Evolutionary conservation across 2,113 vertebrate genomes (phyloP).

Genomic region (Phoxinus phoxinus): DNA sequence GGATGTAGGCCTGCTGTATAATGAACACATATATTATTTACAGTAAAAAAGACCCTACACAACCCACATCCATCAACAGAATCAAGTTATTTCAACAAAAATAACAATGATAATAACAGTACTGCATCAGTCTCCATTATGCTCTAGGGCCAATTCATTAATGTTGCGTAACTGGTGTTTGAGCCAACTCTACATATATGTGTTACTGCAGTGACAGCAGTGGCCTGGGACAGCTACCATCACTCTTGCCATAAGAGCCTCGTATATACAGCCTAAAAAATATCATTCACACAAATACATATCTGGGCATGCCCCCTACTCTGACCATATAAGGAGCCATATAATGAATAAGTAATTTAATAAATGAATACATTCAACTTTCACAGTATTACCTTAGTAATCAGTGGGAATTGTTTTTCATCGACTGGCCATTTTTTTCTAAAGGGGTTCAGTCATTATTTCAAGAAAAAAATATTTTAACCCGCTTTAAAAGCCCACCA

Average conservation of each 20-base stretch:
- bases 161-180: slow-evolving; percentile 17
- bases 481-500: too few species aligned
- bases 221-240: slow-evolving; percentile 10
- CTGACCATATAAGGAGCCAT: neutral
- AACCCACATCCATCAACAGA: neutral
- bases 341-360: neutral
- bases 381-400: neutral
- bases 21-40: neutral
- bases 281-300: neutral
- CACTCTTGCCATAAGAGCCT: neutral
- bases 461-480: too few species aligned
- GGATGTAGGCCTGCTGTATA: neutral
- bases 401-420: too few species aligned
- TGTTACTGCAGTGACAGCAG: neutral
- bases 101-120: neutral
- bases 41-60: neutral
- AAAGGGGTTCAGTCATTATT: too few species aligned
- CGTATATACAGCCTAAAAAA: too few species aligned
- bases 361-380: neutral
- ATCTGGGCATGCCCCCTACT: neutral
- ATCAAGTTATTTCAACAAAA: neutral
- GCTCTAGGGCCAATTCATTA: neutral
- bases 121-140: neutral
- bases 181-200: slow-evolving; percentile 12
- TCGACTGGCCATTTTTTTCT: too few species aligned